Evolutionary conservation across 2,113 vertebrate genomes (phyloP), one percentile per base, ranked within the genome.

Genomic region (Leucoraja erinaceus): DNA sequence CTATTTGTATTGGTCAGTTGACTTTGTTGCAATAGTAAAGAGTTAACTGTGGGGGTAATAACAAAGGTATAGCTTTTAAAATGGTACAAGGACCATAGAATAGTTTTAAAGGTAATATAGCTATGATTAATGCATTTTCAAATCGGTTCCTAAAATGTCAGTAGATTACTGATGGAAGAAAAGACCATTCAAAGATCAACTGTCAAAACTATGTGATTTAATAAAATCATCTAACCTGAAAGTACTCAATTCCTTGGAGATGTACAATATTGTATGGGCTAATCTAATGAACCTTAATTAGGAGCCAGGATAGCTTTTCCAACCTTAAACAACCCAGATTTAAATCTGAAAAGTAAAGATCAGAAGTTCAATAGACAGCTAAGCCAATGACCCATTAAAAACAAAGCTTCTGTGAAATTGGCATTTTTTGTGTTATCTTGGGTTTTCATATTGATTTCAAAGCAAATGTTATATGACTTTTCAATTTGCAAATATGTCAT

Each of bases 401-500:
- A 81, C 22, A 7, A 84, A 91, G 90, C 90, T 91, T 70, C 33
- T 38, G 88, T 91, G 88, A 47, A 91, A 91, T 91, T 25, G 68
- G 68, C 66, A 91, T 91, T 91, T 91, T 91, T 72, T 91, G 68
- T 91, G 90, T 91, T 91, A 91, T 54, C 66, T 91, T 91, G 38
- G 90, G 9, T 91, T 74, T 91, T 88, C 47, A 70, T 54, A 91
- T 91, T 91, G 90, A 91, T 91, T 91, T 74, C 8, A 72, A 54
- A 54, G 20, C 68, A 91, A 72, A 74, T 47, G 33, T 91, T 91
- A 91, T 72, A 47, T 91, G 63, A 91, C 90, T 72, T 54, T 91
- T 91, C 90, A 72, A 91, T 91, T 91, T 91, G 90, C 38, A 91
- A 74, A 91, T 72, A 74, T 91, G 90, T 91, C 90, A 72, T 91